Conservation (phyloP, 2,888 invertebrate genomes). For the Oxycera nigricornis region DNA sequence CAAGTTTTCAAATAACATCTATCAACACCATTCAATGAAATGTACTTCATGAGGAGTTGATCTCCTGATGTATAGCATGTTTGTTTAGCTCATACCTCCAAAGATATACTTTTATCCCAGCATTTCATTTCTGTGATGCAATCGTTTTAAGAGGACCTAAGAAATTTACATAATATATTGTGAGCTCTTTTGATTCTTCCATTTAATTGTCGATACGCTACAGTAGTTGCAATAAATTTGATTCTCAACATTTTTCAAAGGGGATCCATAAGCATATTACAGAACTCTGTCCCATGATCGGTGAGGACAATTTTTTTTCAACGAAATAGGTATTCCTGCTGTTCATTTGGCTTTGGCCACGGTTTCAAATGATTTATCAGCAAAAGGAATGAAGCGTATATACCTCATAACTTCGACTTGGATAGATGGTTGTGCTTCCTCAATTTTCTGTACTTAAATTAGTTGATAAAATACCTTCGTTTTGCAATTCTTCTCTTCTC, state of each 20-base stretch:
- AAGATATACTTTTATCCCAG: not conserved
- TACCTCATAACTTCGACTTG: no score
- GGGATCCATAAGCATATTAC: no score
- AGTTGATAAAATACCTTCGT: not conserved
- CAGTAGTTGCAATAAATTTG: not conserved
- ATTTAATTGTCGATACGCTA: no score
- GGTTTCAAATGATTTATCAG: not conserved
- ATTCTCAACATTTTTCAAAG: not conserved
- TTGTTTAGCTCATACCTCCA: no score
- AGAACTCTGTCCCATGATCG: not conserved
- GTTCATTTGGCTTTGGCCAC: not conserved
- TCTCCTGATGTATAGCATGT: no score
- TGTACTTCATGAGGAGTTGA: no score
- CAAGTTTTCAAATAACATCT: not conserved
- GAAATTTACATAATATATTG: not conserved
- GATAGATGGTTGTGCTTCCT: no score
- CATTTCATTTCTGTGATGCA: not conserved
- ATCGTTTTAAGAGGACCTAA: no score
- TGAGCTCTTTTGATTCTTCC: not conserved
- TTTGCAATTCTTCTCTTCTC: not conserved
- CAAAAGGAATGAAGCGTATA: not conserved
- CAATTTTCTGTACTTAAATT: not conserved
- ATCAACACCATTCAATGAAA: not conserved
- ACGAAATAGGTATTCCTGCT: not conserved
- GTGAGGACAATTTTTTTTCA: not conserved